These are phyloP conservation scores for Numida meleagris DNA, from an alignment of 2,113 vertebrate genomes.

Conservation along the genomic window DNA sequence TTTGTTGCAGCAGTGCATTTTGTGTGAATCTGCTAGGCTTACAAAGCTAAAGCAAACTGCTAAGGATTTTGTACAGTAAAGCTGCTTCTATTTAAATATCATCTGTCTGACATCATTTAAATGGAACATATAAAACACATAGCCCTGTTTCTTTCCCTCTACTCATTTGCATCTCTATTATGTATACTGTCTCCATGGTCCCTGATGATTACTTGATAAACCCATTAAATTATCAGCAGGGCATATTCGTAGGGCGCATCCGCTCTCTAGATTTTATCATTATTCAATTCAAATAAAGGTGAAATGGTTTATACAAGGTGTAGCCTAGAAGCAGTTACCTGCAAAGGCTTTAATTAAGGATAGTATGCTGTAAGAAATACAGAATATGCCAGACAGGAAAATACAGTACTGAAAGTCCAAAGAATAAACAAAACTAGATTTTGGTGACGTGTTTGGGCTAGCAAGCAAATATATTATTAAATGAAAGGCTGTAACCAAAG, in stretches of 20 bases:
- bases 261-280: background rate
- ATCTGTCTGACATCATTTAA: background rate
- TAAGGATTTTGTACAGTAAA: background rate
- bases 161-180: background rate
- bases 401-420: background rate
- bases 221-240: background rate
- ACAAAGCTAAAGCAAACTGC: background rate
- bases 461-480: background rate
- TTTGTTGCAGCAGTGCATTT: background rate
- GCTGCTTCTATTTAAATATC: background rate
- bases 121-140: background rate
- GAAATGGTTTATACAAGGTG: background rate
- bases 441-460: background rate
- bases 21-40: background rate
- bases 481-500: background rate
- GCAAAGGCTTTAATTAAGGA: background rate
- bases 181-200: background rate
- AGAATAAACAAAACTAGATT: background rate
- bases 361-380: background rate
- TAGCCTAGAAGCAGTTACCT: background rate
- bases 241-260: background rate
- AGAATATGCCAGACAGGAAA: background rate
- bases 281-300: background rate
- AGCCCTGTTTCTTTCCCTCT: background rate
- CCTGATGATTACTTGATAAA: background rate